Base-by-base conservation (phyloP, 2,888 invertebrate species). In the Metalampra italica region DNA sequence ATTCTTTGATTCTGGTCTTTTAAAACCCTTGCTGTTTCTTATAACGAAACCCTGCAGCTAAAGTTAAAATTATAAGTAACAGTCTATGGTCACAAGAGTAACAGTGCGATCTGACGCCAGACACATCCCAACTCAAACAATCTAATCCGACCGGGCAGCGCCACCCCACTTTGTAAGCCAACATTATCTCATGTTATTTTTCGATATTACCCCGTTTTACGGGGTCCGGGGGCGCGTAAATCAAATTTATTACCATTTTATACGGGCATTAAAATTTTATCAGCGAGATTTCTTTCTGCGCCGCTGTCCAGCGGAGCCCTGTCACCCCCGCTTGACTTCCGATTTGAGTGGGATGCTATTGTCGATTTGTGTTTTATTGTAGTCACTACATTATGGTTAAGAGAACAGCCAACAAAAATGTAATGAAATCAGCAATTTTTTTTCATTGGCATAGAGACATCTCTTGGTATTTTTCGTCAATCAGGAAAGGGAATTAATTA, bases 161-260 rank as follows among this genome's bases (percentile, higher is more conserved):
- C 69, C 60, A 66, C 80, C 80, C 77, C 74, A 70, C 70, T 71
- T 69, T 78, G 78, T 80, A 79, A 82, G 82, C 80, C 79, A 78
- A 80, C 83, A 83, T 87, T 85, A 87, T 86, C 82, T 82, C 81
- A 71, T 83, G 88, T 85, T 85, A 84, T 86, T 83, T 84, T 81
- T 78, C 83, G 82, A 85, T 86, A 87, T 88, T 85, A 87, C 88
- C 83, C 85, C 79, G 75, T 83, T 84, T 80, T 77, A 75, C 78
- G 68, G 74, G 78, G 80, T 66, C 64, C 68, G 66, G 75, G 79
- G 78, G 70, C 71, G 65, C 85, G 80, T 88, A 88, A 88, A 89
- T 89, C 89, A 88, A 86, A 86, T 87, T 89, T 88, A 89, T 87
- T 66, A 82, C 82, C 80, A 78, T 88, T 89, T 88, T 88, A 89